Evolutionary conservation across 2,888 invertebrate species (phyloP), one percentile per base, ranked within the genome.

Genomic region (Bellardia pandia): DNA sequence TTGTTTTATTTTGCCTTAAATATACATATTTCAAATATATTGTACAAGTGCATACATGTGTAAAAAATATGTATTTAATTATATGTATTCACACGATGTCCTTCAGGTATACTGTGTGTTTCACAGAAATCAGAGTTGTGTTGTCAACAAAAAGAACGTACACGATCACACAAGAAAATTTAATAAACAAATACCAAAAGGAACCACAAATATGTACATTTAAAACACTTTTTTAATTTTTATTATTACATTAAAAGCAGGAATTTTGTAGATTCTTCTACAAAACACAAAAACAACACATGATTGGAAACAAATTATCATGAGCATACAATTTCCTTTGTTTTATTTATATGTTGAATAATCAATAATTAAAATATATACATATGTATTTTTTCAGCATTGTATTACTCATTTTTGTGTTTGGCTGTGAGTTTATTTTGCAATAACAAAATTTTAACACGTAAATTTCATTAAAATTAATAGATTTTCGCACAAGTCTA

Each of bases 351-450:
- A 5, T 30, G 51, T 83, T 71, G 71, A 83, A 83, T 83, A 83
- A 83, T 83, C 82, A 71, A 83, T 76, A 83, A 53, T 69, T n/a
- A 33, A 62, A 30, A 64, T 68, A 48, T 72, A 42, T 64, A 30
- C 60, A 78, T n/a, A 9, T 66, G 23, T 45, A 48, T 45, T 51
- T 81, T 74, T 81, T 81, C 45, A 4, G 51, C 64, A 62, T 83
- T 40, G 53, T 53, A 83, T 83, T 83, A 83, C 82, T 83, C 82
- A 83, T 83, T 14, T 30, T n/a, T 68, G 11, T 56, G 64, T 66
- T 23, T 53, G 45, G 45, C 11, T 40, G 11, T 64, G 14, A 62
- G 23, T 37, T 53, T 23, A 62, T 82, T 75, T 75, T 82, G 75
- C 81, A 82, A 80, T 80, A 78, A 51, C 13, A 42, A 23, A 42